These are phyloP conservation scores for Brenthis hecate DNA, from an alignment of 2,888 invertebrate species.

Conservation along the genomic window DNA sequence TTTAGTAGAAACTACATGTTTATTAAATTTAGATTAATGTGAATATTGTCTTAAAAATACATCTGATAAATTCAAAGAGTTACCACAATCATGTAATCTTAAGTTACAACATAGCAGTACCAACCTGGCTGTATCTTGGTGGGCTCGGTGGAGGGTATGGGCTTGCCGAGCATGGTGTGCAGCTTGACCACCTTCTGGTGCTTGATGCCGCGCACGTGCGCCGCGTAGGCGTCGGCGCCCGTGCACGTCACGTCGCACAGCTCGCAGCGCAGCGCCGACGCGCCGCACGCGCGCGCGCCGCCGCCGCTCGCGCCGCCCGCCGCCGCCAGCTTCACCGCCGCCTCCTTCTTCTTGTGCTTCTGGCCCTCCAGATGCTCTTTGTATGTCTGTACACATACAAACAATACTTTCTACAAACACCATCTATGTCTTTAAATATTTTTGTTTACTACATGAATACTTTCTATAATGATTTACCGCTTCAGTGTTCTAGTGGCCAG, in stretches of 20 bases:
- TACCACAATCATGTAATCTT: too few relatives aligned
- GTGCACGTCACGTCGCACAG: conserved; percentile 99
- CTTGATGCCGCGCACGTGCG: conserved; percentile 98
- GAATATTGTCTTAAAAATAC: too few relatives aligned
- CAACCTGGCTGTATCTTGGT: conserved; percentile 86
- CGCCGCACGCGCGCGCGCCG: conserved; percentile 76
- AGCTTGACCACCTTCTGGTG: conserved; percentile 98
- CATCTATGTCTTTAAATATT: too few relatives aligned
- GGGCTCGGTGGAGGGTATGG: conserved; percentile 97
- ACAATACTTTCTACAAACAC: too few relatives aligned
- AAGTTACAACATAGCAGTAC: conserved; percentile 4
- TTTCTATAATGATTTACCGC: too few relatives aligned
- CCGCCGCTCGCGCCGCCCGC: conserved; percentile 84
- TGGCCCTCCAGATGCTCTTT: conserved; percentile 98
- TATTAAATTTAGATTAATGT: too few relatives aligned
- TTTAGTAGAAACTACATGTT: too few relatives aligned
- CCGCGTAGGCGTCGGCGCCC: conserved; percentile 98
- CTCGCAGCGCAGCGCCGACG: conserved; percentile 91
- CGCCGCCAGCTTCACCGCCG: conserved; percentile 84
- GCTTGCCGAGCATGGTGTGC: conserved; percentile 98
- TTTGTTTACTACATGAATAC: too few relatives aligned
- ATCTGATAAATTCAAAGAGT: too few relatives aligned
- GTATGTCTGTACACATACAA: conserved; percentile 59
- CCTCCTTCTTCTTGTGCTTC: conserved; percentile 99
- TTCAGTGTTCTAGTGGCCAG: too few relatives aligned